phyloP scores from a whole-genome alignment of 1,140 invertebrate genomes.

The Lethocerus indicus region DNA sequence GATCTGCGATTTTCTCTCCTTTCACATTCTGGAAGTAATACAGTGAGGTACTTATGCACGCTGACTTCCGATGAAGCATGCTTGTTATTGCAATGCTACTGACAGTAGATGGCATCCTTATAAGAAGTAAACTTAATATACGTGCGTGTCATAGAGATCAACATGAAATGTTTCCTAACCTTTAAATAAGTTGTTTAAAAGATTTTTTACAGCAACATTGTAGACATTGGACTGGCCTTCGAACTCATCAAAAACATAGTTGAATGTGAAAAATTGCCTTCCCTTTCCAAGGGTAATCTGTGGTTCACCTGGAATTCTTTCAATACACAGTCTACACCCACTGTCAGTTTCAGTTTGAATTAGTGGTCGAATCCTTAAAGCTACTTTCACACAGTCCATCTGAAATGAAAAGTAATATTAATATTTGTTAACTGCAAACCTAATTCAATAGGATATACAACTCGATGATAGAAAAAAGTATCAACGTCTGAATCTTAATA shows the following conservation, averaged over 20 bases:
- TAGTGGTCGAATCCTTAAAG: conserved; percentile 76
- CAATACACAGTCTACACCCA: conserved; percentile 27
- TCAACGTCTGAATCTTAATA: too few species aligned
- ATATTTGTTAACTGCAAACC: too few species aligned
- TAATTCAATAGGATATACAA: too few species aligned
- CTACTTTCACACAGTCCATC: conserved; percentile 57
- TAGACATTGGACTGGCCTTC: conserved; percentile 60
- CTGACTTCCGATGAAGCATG: not conserved
- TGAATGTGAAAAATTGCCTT: conserved; percentile 71
- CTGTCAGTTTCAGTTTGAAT: conserved; percentile 57
- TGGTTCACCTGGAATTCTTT: conserved; percentile 35
- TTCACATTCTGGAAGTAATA: not conserved
- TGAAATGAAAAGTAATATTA: conserved; percentile 2
- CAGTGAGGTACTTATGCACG: not conserved
- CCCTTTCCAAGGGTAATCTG: conserved; percentile 53
- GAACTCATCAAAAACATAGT: conserved; percentile 60
- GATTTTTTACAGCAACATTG: conserved; percentile 47
- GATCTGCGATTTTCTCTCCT: not conserved
- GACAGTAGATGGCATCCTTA: not conserved
- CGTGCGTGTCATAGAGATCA: not conserved
- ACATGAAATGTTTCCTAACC: conserved; percentile 28
- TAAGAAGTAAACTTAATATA: not conserved
- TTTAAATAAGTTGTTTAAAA: conserved; percentile 66
- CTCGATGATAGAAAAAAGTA: too few species aligned
- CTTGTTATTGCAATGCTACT: not conserved